Percentiles rank a stretch among this genome's conserved stretches.
Conservation (phyloP, 2,113 vertebrate genomes). For the Malurus cyaneus region DNA sequence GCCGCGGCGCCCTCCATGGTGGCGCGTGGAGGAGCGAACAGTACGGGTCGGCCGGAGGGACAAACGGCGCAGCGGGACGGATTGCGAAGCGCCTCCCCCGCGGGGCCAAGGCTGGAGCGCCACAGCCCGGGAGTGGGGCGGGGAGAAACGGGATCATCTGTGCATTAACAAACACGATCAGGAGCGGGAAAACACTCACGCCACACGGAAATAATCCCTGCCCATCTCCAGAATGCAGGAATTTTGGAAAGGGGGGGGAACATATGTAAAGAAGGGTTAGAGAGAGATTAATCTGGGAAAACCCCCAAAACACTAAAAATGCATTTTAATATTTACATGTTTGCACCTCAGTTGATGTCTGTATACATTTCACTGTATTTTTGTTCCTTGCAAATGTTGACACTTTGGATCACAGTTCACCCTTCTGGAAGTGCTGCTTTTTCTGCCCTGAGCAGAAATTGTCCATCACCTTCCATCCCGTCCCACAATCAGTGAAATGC, state of each 20-base stretch:
- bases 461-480: not conserved
- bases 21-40: accelerated
- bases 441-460: not conserved
- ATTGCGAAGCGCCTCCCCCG: too few relatives aligned
- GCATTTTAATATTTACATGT: not conserved
- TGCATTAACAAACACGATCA: not conserved
- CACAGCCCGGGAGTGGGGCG: accelerated
- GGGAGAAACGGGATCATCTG: too few relatives aligned
- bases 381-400: not conserved
- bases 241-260: not conserved
- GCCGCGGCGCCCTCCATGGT: not conserved
- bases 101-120: accelerated
- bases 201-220: not conserved
- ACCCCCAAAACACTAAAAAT: not conserved
- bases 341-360: not conserved
- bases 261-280: not conserved
- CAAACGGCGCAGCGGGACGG: not conserved
- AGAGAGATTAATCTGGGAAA: not conserved
- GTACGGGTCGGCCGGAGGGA: not conserved
- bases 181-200: not conserved
- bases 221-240: not conserved
- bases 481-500: not conserved
- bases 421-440: not conserved
- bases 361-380: not conserved
- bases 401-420: accelerated